Percentiles rank a stretch among this genome's conserved stretches.
These are phyloP conservation scores for Apamea sordens DNA, from an alignment of 2,888 invertebrate species.

Conservation along the genomic window DNA sequence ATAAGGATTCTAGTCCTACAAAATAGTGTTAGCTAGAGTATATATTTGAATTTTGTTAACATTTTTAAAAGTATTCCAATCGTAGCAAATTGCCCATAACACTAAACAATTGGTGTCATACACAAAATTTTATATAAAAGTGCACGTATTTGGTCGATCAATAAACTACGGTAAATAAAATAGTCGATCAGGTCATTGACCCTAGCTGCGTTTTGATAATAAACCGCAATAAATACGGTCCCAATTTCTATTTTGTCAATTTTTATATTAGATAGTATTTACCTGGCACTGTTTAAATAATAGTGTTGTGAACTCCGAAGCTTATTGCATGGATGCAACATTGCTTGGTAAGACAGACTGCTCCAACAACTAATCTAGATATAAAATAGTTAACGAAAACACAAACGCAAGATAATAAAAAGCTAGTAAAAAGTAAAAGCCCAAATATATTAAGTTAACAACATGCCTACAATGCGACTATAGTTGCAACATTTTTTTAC, in stretches of 20 bases:
- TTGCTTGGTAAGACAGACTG: slow-evolving; percentile 27
- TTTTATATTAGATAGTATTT: slow-evolving; percentile 62
- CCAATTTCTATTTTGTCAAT: slow-evolving; percentile 56
- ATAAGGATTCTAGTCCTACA: slow-evolving; percentile 50
- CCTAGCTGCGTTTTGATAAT: slow-evolving; percentile 41
- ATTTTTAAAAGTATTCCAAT: neutral
- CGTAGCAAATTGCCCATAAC: slow-evolving; percentile 42
- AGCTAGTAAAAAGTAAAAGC: neutral
- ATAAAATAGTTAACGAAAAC: neutral
- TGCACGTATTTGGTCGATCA: slow-evolving; percentile 54
- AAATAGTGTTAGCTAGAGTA: slow-evolving; percentile 45
- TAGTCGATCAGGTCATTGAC: slow-evolving; percentile 33
- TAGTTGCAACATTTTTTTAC: slow-evolving; percentile 1
- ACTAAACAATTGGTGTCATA: slow-evolving; percentile 35
- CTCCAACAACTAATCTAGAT: neutral
- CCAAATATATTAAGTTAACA: slow-evolving; percentile 8
- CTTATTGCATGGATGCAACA: slow-evolving; percentile 46
- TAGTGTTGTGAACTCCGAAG: slow-evolving; percentile 67
- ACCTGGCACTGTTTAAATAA: slow-evolving; percentile 63
- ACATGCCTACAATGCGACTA: slow-evolving; percentile 5
- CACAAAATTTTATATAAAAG: slow-evolving; percentile 56
- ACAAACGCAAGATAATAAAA: neutral
- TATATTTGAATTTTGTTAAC: slow-evolving; percentile 34
- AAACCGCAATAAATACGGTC: slow-evolving; percentile 29
- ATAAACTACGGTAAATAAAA: slow-evolving; percentile 19